Evolutionary conservation across 2,888 invertebrate genomes (phyloP).

Genomic region (Drosophila eohydei): DNA sequence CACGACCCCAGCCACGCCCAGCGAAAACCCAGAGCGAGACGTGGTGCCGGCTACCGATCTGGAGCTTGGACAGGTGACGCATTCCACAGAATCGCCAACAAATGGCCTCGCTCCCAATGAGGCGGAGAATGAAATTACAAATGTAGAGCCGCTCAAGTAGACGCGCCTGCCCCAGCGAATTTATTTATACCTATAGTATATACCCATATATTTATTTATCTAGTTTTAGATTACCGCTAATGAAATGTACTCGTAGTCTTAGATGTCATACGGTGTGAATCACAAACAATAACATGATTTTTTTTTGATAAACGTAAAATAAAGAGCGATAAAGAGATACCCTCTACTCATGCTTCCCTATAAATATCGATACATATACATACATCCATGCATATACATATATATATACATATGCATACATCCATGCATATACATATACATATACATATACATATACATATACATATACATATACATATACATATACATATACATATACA

Average conservation of each 20-base stretch:
- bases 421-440: not conserved
- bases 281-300: not conserved
- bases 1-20: constrained; percentile 5
- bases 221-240: constrained; percentile 14
- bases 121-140: constrained; percentile 36
- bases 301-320: constrained; percentile 1
- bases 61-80: constrained; percentile 15
- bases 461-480: not conserved
- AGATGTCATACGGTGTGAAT: not conserved
- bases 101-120: constrained; percentile 25
- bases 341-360: not conserved
- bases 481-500: not conserved
- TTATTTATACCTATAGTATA: constrained; percentile 6
- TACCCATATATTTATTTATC: constrained; percentile 23
- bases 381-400: no score
- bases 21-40: constrained; percentile 5
- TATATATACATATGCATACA: not conserved
- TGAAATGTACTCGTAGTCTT: constrained; percentile 14
- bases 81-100: constrained; percentile 25
- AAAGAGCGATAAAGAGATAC: constrained; percentile 6
- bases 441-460: not conserved
- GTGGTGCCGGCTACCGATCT: not conserved
- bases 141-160: constrained; percentile 31
- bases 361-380: no score
- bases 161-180: constrained; percentile 5